These are phyloP conservation scores for Leucopternis melanops DNA, from an alignment of 2,113 vertebrate species.

Conservation along the genomic window DNA sequence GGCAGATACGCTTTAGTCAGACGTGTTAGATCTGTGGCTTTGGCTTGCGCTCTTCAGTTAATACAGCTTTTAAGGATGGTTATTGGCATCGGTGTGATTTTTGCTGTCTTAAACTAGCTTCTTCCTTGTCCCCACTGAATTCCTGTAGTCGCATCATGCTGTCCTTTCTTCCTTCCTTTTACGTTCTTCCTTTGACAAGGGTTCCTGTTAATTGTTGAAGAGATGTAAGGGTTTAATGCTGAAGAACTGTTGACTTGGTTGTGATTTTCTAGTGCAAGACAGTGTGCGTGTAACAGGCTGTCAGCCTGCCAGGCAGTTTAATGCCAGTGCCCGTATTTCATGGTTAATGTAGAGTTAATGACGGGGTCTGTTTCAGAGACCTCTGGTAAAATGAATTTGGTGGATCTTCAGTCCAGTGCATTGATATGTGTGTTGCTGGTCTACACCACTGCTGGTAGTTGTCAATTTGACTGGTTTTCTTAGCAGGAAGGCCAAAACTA, in stretches of 20 bases:
- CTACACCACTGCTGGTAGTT: not conserved
- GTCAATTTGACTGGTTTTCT: not conserved
- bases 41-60: not conserved
- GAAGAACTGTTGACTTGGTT: not conserved
- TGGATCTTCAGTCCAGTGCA: not conserved
- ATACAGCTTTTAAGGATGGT: not conserved
- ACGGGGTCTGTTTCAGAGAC: not conserved
- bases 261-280: not conserved
- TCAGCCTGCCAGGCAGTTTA: not conserved
- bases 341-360: not conserved
- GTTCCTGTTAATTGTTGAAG: not conserved
- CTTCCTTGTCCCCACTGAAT: not conserved
- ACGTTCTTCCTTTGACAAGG: not conserved
- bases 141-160: not conserved
- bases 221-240: not conserved
- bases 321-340: rapidly evolving
- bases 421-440: not conserved
- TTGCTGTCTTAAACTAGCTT: not conserved
- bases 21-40: rapidly evolving
- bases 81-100: not conserved
- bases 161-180: not conserved
- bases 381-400: not conserved
- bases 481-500: not conserved
- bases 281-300: not conserved
- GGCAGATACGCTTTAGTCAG: not conserved